Evolutionary conservation across 2,797 vertebrate genomes (phyloP).

Genomic region (Florisuga fusca): DNA sequence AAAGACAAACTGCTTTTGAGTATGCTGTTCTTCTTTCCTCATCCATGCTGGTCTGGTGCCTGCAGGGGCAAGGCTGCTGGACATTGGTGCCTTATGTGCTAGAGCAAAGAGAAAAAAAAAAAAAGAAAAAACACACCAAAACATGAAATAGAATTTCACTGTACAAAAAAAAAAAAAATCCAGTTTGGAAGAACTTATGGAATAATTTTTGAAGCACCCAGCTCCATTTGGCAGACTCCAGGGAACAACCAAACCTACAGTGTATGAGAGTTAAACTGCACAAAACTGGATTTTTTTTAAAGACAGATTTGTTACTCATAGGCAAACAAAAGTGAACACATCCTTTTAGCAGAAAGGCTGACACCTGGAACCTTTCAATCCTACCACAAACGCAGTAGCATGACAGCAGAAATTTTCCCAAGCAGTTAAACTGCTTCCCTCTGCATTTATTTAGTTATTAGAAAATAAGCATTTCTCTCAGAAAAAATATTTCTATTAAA

Average conservation of each 20-base stretch:
- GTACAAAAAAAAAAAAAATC: background rate
- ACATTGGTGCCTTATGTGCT: slow-evolving; percentile 29
- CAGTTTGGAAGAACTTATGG: background rate
- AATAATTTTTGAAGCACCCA: background rate
- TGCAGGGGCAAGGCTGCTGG: background rate
- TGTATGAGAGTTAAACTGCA: background rate
- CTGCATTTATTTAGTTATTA: background rate
- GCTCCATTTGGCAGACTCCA: background rate
- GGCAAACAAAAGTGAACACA: background rate
- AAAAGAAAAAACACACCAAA: background rate
- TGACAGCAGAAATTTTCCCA: background rate
- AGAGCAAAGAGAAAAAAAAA: background rate
- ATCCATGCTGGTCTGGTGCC: slow-evolving; percentile 4
- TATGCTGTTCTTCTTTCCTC: background rate
- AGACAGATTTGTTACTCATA: background rate
- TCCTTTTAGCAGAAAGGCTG: background rate
- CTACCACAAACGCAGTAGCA: background rate
- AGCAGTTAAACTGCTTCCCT: background rate
- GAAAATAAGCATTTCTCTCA: background rate
- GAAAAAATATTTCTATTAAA: background rate
- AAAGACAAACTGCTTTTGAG: slow-evolving; percentile 76
- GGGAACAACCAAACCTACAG: background rate
- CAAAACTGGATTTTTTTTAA: background rate
- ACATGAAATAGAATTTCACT: background rate
- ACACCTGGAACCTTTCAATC: background rate